Conservation (phyloP, 2,113 vertebrate genomes). For the Dolichotis patagonum region DNA sequence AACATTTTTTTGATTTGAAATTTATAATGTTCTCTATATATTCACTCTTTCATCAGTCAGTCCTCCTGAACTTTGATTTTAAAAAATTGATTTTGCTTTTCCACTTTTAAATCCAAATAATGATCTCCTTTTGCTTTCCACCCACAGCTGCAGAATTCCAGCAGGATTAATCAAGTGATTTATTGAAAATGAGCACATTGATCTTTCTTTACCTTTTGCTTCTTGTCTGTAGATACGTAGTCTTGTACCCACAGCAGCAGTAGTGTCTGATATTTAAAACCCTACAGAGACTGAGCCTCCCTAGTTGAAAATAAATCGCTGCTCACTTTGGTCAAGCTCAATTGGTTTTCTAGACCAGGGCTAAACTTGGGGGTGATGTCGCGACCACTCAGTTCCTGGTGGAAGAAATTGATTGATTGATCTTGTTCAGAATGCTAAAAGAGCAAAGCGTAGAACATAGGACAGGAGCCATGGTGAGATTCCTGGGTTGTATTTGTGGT, state of each 20-base stretch:
- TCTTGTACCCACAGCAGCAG: slow-evolving; percentile 24
- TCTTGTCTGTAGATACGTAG: slow-evolving; percentile 31
- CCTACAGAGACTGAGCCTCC: slow-evolving; percentile 49
- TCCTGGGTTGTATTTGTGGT: slow-evolving; percentile 58
- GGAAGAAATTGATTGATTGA: slow-evolving; percentile 79
- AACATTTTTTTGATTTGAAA: not conserved
- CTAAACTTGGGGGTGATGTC: slow-evolving; percentile 52
- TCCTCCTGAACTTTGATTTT: slow-evolving; percentile 79
- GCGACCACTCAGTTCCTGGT: slow-evolving; percentile 73
- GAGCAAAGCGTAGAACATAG: slow-evolving; percentile 61
- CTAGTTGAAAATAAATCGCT: slow-evolving; percentile 65
- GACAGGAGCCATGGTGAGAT: slow-evolving; percentile 57
- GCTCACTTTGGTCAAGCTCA: slow-evolving; percentile 72
- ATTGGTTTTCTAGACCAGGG: slow-evolving; percentile 66
- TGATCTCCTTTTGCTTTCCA: slow-evolving; percentile 77
- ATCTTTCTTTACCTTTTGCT: slow-evolving; percentile 77
- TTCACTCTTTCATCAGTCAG: slow-evolving; percentile 48
- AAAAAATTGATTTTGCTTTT: slow-evolving; percentile 76
- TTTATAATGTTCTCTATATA: not conserved
- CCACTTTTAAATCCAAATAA: slow-evolving; percentile 69
- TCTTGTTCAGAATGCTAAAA: slow-evolving; percentile 66
- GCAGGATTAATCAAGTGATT: slow-evolving; percentile 81
- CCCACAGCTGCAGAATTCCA: slow-evolving; percentile 79
- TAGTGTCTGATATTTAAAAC: slow-evolving; percentile 76
- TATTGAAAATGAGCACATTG: slow-evolving; percentile 85